phyloP scores from a whole-genome alignment of 2,888 invertebrate genomes.

The Drosophila diplacantha region DNA sequence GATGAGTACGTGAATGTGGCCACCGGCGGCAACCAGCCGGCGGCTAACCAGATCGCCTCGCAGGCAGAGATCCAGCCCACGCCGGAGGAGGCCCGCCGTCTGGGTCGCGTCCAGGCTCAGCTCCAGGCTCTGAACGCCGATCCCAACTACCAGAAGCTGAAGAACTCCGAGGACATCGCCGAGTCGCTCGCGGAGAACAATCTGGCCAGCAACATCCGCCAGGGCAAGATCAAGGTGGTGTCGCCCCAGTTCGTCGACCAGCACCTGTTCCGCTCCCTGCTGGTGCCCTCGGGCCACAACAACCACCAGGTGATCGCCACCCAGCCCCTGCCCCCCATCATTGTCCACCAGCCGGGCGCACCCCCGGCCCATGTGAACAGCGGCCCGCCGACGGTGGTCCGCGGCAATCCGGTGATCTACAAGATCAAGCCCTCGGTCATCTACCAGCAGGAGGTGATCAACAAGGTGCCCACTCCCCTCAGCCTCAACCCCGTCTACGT shows the following conservation, averaged over 20 bases:
- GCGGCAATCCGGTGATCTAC: slow-evolving; percentile 75
- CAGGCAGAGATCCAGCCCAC: slow-evolving; percentile 69
- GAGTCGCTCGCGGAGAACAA: slow-evolving; percentile 72
- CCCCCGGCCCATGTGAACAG: slow-evolving; percentile 73
- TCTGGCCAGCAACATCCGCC: slow-evolving; percentile 73
- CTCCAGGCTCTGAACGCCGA: slow-evolving; percentile 65
- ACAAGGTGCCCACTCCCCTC: slow-evolving; percentile 75
- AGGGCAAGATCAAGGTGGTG: slow-evolving; percentile 73
- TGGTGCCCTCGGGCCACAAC: slow-evolving; percentile 73
- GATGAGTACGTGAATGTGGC: slow-evolving; percentile 71
- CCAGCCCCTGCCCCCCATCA: slow-evolving; percentile 73
- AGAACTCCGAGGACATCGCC: slow-evolving; percentile 74
- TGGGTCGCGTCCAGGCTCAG: slow-evolving; percentile 70
- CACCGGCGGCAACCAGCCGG: slow-evolving; percentile 53
- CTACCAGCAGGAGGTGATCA: slow-evolving; percentile 76
- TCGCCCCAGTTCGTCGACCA: slow-evolving; percentile 74
- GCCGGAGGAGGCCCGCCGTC: slow-evolving; percentile 63
- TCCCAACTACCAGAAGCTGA: slow-evolving; percentile 68
- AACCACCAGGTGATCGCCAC: slow-evolving; percentile 74
- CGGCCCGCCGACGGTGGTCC: slow-evolving; percentile 75
- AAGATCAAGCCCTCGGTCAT: slow-evolving; percentile 76
- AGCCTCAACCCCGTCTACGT: slow-evolving; percentile 76
- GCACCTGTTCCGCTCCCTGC: slow-evolving; percentile 72
- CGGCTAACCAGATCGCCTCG: slow-evolving; percentile 60
- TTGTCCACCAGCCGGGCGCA: slow-evolving; percentile 74